Evolutionary conservation across 2,797 vertebrate genomes (phyloP).

Genomic region (Tachyglossus aculeatus): DNA sequence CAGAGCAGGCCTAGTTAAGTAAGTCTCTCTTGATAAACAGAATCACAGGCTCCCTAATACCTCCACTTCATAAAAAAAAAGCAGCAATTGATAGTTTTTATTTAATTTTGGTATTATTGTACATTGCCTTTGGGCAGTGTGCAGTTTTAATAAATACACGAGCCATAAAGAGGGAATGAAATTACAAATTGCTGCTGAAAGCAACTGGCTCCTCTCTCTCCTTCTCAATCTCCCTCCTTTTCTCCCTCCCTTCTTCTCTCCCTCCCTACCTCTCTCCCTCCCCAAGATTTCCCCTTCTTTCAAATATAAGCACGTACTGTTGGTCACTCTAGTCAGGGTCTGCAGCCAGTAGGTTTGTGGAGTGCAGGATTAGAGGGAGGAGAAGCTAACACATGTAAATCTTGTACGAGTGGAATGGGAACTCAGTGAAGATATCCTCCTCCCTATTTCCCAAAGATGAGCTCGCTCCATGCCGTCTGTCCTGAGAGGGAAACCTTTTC

Average conservation of each 20-base stretch:
- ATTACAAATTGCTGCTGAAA: constrained; percentile 46
- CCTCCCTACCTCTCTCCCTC: too few species aligned
- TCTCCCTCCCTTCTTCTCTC: too few species aligned
- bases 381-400: not conserved
- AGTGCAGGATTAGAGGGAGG: not conserved
- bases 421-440: not conserved
- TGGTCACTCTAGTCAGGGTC: constrained; percentile 13
- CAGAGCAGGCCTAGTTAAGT: not conserved
- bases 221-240: too few species aligned
- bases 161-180: constrained; percentile 57
- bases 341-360: not conserved
- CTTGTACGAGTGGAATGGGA: not conserved
- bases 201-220: too few species aligned
- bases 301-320: constrained; percentile 22
- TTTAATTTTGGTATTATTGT: constrained; percentile 61
- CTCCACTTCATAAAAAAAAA: constrained; percentile 54
- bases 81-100: constrained; percentile 59
- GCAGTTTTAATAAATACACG: constrained; percentile 57
- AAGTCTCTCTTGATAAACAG: constrained; percentile 1
- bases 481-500: too few species aligned
- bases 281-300: not conserved
- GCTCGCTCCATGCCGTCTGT: too few species aligned
- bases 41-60: constrained; percentile 30
- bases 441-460: too few species aligned
- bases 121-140: constrained; percentile 56